Evolutionary conservation across 2,113 vertebrate genomes (phyloP).

Genomic region (Petaurus breviceps): DNA sequence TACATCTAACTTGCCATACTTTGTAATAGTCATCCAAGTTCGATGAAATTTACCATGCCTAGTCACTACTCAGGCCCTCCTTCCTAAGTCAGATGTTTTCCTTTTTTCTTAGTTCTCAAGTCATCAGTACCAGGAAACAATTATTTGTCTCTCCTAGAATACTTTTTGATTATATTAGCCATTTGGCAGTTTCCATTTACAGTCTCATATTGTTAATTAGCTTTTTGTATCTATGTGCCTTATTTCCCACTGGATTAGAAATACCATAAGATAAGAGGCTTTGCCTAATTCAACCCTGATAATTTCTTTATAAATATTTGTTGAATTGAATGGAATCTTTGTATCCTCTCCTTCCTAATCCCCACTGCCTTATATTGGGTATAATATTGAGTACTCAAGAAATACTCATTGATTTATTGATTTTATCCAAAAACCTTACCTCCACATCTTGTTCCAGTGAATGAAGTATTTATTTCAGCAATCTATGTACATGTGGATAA

Average conservation of each 20-base stretch:
- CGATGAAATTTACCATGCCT: background rate
- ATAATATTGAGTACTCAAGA: background rate
- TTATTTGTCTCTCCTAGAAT: background rate
- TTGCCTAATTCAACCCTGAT: background rate
- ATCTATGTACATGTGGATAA: background rate
- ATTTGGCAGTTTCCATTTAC: background rate
- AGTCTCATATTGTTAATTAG: background rate
- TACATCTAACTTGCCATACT: background rate
- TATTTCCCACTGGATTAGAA: background rate
- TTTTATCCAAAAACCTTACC: slow-evolving; percentile 31
- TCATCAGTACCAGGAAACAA: background rate
- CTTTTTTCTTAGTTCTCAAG: background rate
- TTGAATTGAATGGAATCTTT: background rate
- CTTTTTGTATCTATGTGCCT: background rate
- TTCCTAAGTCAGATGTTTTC: background rate
- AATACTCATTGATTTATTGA: background rate
- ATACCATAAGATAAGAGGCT: background rate
- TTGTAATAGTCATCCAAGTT: background rate
- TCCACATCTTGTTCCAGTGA: background rate
- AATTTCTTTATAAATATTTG: slow-evolving; percentile 10
- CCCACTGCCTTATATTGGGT: background rate
- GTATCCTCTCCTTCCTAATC: background rate
- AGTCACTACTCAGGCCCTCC: background rate
- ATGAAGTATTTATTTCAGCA: background rate
- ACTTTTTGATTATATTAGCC: background rate